These are phyloP conservation scores for Umimayanthus kanabou DNA, from an alignment of 92 coral and sea anemone genomes.

Conservation along the genomic window DNA sequence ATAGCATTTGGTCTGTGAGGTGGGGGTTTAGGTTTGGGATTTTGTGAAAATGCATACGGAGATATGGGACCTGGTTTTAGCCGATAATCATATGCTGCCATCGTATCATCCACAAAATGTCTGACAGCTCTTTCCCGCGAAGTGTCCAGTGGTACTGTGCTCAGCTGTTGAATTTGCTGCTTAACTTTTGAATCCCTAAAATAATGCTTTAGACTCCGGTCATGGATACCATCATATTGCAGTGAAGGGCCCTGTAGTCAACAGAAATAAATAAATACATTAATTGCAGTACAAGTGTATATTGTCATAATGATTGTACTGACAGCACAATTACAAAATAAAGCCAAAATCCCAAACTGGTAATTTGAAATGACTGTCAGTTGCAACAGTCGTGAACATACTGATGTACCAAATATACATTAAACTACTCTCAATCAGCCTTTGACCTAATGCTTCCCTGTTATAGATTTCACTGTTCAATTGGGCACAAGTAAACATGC, in stretches of 20 bases:
- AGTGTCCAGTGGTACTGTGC: constrained; percentile 57
- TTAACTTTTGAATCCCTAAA: constrained; percentile 67
- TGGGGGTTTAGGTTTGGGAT: constrained; percentile 64
- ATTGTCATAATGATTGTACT: no score
- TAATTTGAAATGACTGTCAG: no score
- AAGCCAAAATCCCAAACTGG: no score
- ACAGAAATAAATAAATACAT: not conserved
- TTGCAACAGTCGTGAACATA: no score
- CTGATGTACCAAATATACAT: no score
- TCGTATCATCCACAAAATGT: constrained; percentile 74
- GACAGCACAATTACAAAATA: no score
- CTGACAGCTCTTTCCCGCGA: constrained; percentile 75
- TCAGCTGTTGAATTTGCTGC: constrained; percentile 83
- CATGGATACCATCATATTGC: constrained; percentile 95
- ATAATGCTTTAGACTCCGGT: constrained; percentile 95
- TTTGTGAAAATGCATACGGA: constrained; percentile 82
- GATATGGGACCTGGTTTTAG: constrained; percentile 85
- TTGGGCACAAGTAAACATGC: no score
- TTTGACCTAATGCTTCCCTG: no score
- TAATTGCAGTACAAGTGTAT: not conserved
- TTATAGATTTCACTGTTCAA: no score
- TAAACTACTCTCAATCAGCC: no score
- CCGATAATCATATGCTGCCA: constrained; percentile 88
- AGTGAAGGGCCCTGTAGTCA: constrained; percentile 85
- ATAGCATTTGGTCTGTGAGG: constrained; percentile 85